These are phyloP conservation scores for Galerucella pusilla DNA, from an alignment of 2,888 invertebrate species.

Conservation along the genomic window DNA sequence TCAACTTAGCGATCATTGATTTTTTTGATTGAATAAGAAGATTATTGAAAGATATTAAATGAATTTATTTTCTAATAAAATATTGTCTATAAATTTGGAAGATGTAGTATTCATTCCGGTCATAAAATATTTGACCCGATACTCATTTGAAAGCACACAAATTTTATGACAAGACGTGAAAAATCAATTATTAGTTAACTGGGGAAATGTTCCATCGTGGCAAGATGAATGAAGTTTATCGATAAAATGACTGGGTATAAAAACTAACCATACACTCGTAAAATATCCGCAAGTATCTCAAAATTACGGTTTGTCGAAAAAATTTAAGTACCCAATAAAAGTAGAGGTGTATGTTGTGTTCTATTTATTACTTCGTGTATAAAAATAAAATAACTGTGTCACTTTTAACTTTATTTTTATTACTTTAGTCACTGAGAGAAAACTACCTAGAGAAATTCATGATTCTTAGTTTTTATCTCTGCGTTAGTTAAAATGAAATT, in stretches of 20 bases:
- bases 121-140: slow-evolving; percentile 2
- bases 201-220: slow-evolving; percentile 4
- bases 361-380: background rate
- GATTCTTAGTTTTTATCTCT: background rate
- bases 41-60: background rate
- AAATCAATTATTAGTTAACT: slow-evolving; percentile 18
- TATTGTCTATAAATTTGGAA: background rate
- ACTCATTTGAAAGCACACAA: slow-evolving; percentile 10
- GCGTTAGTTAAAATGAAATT: too few species aligned
- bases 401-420: background rate
- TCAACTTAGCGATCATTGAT: too few species aligned
- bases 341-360: background rate
- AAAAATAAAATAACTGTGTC: background rate
- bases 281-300: slow-evolving; percentile 2
- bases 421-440: background rate
- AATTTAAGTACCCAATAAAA: background rate
- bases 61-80: background rate
- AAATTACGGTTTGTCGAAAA: slow-evolving; percentile 5
- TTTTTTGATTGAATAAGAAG: too few species aligned
- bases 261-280: slow-evolving; percentile 14
- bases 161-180: slow-evolving; percentile 5
- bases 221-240: slow-evolving; percentile 2
- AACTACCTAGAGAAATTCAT: background rate
- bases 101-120: background rate
- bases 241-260: slow-evolving; percentile 8